Percentiles rank a stretch among this genome's conserved stretches.
These are phyloP conservation scores for Stichodactyla helianthus DNA, from an alignment of 64 coral and sea anemone species.

Conservation along the genomic window DNA sequence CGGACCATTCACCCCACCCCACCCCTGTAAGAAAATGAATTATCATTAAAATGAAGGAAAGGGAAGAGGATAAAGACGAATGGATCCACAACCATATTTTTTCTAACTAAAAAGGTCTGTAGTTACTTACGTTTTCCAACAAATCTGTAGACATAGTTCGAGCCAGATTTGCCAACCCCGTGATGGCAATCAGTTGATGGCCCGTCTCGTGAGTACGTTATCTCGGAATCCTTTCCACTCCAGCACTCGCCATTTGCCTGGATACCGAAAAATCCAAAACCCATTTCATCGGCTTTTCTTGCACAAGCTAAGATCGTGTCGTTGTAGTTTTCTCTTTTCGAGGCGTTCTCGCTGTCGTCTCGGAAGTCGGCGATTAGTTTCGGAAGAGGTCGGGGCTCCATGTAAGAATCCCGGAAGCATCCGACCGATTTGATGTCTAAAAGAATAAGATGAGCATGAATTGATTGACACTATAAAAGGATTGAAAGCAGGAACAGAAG, in stretches of 20 bases:
- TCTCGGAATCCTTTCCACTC: slow-evolving; percentile 41
- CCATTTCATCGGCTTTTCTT: slow-evolving; percentile 20
- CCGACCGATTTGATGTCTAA: slow-evolving; percentile 23
- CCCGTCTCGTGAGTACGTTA: slow-evolving; percentile 33
- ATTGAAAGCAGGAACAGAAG: background rate
- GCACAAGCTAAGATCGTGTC: slow-evolving; percentile 32
- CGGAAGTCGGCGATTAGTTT: slow-evolving; percentile 41
- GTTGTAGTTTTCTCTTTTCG: slow-evolving; percentile 16
- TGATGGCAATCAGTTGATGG: slow-evolving; percentile 23
- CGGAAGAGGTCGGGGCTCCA: slow-evolving; percentile 43
- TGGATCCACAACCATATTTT: too few relatives aligned
- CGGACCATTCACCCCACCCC: too few relatives aligned
- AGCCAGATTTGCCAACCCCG: slow-evolving; percentile 34
- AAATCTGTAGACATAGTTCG: slow-evolving; percentile 50
- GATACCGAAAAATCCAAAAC: slow-evolving; percentile 34
- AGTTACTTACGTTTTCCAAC: slow-evolving; percentile 15
- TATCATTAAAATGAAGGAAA: too few relatives aligned
- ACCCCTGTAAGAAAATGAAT: too few relatives aligned
- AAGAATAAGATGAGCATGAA: background rate
- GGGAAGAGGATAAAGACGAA: too few relatives aligned
- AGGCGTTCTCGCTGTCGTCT: slow-evolving; percentile 1
- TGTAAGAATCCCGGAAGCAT: slow-evolving; percentile 47
- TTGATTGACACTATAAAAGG: background rate
- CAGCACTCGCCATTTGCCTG: slow-evolving; percentile 43
- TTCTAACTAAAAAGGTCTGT: too few relatives aligned